phyloP scores from a whole-genome alignment of 1,140 invertebrate species.

The Drosophila pseudoananassae region DNA sequence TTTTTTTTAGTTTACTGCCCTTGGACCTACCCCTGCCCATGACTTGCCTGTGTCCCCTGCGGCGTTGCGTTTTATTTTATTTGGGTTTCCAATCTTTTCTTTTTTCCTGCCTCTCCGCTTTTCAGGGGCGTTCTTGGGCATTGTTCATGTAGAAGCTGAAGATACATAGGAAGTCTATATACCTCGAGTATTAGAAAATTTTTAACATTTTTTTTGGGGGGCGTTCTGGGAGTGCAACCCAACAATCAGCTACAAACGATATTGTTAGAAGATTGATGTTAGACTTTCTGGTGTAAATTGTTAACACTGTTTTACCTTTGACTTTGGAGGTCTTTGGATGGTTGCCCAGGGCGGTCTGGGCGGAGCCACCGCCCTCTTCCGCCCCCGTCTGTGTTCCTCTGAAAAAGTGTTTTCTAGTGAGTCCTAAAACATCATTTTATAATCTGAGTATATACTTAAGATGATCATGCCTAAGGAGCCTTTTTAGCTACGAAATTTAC shows the following conservation, averaged over 20 bases:
- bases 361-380: constrained; percentile 25
- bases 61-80: constrained; percentile 73
- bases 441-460: constrained; percentile 23
- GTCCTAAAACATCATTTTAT: constrained; percentile 47
- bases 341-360: constrained; percentile 23
- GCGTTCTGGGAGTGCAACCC: constrained; percentile 43
- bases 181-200: constrained; percentile 34
- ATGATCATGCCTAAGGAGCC: constrained; percentile 28
- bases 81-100: constrained; percentile 61
- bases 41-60: constrained; percentile 65
- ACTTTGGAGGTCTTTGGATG: constrained; percentile 35
- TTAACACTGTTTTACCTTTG: constrained; percentile 54
- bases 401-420: constrained; percentile 44
- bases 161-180: constrained; percentile 41
- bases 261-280: constrained; percentile 51
- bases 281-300: constrained; percentile 57
- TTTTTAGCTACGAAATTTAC: constrained; percentile 29
- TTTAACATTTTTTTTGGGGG: constrained; percentile 39
- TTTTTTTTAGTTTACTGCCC: constrained; percentile 34
- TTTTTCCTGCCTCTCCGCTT: constrained; percentile 21
- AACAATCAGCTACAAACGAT: constrained; percentile 51
- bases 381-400: constrained; percentile 30
- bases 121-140: constrained; percentile 48
- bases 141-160: constrained; percentile 36
- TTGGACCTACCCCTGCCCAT: constrained; percentile 43